A percentile compares a stretch with the other conserved stretches of the same genome.
phyloP scores from a whole-genome alignment of 2,797 vertebrate species.

The Carduelis carduelis region DNA sequence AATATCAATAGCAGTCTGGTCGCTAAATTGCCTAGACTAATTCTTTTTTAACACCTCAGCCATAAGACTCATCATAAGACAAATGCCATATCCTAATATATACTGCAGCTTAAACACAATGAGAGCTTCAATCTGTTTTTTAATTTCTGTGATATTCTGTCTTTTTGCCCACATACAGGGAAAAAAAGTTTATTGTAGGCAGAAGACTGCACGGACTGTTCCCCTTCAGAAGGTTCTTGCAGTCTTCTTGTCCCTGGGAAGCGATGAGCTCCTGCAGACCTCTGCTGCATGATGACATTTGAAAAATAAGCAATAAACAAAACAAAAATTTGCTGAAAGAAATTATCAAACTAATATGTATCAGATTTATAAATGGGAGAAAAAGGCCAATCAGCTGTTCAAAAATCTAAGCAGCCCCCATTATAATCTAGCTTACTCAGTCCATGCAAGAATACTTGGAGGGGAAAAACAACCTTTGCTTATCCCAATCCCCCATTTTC shows the following conservation, averaged over 20 bases:
- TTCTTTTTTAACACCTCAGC: constrained; percentile 54
- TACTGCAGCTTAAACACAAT: constrained; percentile 54
- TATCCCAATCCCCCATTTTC: neutral
- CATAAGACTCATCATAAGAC: constrained; percentile 56
- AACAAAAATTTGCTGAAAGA: neutral
- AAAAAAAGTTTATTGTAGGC: constrained; percentile 12
- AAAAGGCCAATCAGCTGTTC: neutral
- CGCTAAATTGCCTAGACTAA: constrained; percentile 47
- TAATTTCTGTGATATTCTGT: constrained; percentile 30
- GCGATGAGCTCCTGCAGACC: neutral
- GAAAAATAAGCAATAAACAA: neutral
- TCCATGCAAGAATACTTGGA: neutral
- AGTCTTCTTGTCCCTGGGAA: neutral
- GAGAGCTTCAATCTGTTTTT: constrained; percentile 60
- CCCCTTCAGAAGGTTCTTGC: neutral
- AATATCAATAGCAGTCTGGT: constrained; percentile 13
- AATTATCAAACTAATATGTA: neutral
- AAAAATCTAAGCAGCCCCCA: neutral
- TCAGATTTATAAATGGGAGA: neutral
- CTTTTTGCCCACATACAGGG: constrained; percentile 37
- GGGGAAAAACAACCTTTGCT: neutral
- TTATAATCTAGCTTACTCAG: neutral
- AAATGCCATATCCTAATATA: constrained; percentile 56
- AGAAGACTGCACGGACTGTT: constrained; percentile 27
- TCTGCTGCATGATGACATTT: neutral